Conservation (phyloP, 2,113 vertebrate species). For the Octodon degus region DNA sequence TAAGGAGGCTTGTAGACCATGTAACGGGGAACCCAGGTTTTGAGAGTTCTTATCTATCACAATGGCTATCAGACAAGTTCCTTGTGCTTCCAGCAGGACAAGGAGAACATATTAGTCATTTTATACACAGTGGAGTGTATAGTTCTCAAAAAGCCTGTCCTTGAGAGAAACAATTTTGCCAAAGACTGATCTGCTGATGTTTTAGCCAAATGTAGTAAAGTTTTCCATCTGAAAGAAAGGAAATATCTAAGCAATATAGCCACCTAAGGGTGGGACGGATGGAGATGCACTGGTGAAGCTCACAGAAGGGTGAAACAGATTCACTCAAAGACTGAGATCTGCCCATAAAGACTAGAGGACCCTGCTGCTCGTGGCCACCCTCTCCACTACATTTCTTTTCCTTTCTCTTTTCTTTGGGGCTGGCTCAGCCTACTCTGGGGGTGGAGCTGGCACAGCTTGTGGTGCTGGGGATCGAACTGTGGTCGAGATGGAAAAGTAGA, state of each 20-base stretch:
- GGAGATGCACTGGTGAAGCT: background rate
- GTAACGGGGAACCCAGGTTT: background rate
- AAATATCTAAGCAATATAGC: background rate
- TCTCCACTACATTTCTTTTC: background rate
- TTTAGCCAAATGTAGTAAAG: background rate
- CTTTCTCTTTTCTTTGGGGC: too few relatives aligned
- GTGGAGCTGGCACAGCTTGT: too few relatives aligned
- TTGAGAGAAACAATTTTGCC: background rate
- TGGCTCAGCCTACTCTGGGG: too few relatives aligned
- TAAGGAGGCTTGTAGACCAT: background rate
- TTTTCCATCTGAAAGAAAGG: background rate
- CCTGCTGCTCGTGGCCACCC: background rate
- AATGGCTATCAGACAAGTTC: background rate
- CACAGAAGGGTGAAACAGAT: background rate
- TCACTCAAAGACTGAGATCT: background rate
- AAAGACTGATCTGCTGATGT: background rate
- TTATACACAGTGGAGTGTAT: background rate
- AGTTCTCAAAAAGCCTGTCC: background rate
- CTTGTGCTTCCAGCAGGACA: background rate
- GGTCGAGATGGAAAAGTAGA: background rate
- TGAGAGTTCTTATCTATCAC: background rate
- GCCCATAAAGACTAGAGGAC: background rate
- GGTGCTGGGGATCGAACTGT: background rate
- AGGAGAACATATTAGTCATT: background rate
- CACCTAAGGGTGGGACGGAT: background rate